These are phyloP conservation scores for Lacanobia oleracea DNA, from an alignment of 2,888 invertebrate genomes.

Conservation along the genomic window DNA sequence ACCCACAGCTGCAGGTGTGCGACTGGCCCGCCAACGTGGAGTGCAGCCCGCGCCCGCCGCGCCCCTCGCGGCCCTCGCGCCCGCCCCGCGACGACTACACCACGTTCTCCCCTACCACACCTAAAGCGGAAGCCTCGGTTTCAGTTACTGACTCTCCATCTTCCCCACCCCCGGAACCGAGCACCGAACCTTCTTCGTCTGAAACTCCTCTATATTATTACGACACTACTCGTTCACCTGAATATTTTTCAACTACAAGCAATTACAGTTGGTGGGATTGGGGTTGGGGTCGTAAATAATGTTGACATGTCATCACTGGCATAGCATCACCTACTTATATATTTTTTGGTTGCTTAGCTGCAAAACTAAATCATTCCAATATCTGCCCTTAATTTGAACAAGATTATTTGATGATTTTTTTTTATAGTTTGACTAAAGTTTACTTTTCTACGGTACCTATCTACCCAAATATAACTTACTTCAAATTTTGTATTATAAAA, in stretches of 20 bases:
- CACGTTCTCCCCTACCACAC: background rate
- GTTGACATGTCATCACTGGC: background rate
- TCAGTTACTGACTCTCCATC: background rate
- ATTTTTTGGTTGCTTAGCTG: background rate
- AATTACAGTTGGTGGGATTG: background rate
- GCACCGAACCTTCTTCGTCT: background rate
- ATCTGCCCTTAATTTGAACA: background rate
- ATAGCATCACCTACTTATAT: background rate
- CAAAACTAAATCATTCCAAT: background rate
- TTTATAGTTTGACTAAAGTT: background rate
- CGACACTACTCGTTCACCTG: background rate
- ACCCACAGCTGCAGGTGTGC: constrained; percentile 68
- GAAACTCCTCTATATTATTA: background rate
- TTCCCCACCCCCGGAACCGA: background rate
- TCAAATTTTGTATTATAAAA: background rate
- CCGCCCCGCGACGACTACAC: background rate
- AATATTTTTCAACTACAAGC: too few relatives aligned
- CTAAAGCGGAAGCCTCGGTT: background rate
- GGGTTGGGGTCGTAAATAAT: constrained; percentile 8
- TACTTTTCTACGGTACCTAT: too few relatives aligned
- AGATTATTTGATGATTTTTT: background rate
- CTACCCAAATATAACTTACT: too few relatives aligned
- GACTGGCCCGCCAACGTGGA: constrained; percentile 66
- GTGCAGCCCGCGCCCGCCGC: constrained; percentile 46
- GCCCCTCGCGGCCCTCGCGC: background rate